Percentiles rank a stretch among this genome's conserved stretches.
These are phyloP conservation scores for Chunga burmeisteri DNA, from an alignment of 2,113 vertebrate genomes.

Conservation along the genomic window DNA sequence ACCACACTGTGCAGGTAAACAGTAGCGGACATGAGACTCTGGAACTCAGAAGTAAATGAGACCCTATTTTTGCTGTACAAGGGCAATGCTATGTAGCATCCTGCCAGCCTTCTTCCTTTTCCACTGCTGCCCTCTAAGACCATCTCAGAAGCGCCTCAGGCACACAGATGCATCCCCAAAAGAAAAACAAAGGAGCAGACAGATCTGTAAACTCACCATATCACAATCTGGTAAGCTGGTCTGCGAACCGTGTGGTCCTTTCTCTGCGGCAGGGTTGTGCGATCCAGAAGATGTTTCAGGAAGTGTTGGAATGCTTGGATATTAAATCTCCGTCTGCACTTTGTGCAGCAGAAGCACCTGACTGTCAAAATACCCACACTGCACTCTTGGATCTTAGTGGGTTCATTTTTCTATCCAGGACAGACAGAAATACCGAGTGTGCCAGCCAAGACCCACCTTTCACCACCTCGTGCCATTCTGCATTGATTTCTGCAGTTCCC, in stretches of 20 bases:
- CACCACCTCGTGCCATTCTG: not conserved
- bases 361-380: not conserved
- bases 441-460: not conserved
- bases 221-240: accelerated
- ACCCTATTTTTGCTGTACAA: not conserved
- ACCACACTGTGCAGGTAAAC: not conserved
- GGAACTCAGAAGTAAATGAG: accelerated
- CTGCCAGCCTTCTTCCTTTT: not conserved
- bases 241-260: not conserved
- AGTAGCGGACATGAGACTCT: not conserved
- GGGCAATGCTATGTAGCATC: accelerated
- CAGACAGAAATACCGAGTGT: not conserved
- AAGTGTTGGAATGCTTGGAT: too few relatives aligned
- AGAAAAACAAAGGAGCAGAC: too few relatives aligned
- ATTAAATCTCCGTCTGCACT: not conserved
- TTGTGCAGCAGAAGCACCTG: not conserved
- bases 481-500: not conserved
- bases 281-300: not conserved
- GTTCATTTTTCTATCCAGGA: not conserved
- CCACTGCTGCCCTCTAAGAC: not conserved
- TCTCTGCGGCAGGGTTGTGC: not conserved
- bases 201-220: not conserved
- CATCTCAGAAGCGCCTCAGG: not conserved
- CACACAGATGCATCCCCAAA: not conserved
- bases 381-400: not conserved